Conservation (phyloP, 2,888 invertebrate genomes). For the Danaus chrysippus region DNA sequence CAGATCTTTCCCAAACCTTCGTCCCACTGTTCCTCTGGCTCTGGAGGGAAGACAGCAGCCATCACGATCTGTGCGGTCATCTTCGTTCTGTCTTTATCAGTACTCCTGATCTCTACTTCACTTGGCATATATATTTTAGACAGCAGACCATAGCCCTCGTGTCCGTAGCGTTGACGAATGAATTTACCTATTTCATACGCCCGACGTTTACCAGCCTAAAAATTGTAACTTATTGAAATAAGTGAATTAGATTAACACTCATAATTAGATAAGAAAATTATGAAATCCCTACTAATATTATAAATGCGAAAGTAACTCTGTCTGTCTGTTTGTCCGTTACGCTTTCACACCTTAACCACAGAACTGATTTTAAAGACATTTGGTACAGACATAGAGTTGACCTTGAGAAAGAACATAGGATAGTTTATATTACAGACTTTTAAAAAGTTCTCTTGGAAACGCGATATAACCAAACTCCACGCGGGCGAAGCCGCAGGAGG, state of each 20-base stretch:
- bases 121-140: slow-evolving; percentile 55
- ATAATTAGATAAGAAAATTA: slow-evolving; percentile 6
- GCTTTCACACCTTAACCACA: too few species aligned
- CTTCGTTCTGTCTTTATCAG: slow-evolving; percentile 70
- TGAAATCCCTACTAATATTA: too few species aligned
- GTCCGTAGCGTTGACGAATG: slow-evolving; percentile 55
- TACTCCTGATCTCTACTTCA: slow-evolving; percentile 57
- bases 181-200: slow-evolving; percentile 63
- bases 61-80: slow-evolving; percentile 66
- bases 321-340: too few species aligned
- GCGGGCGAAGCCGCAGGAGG: too few species aligned
- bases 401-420: too few species aligned
- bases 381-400: too few species aligned
- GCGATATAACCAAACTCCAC: too few species aligned
- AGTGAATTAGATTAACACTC: slow-evolving; percentile 15
- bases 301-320: too few species aligned
- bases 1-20: slow-evolving; percentile 61
- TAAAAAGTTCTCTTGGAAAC: too few species aligned
- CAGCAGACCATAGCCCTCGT: slow-evolving; percentile 45
- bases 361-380: too few species aligned
- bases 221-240: slow-evolving; percentile 2
- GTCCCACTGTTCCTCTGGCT: slow-evolving; percentile 64
- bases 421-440: too few species aligned
- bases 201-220: slow-evolving; percentile 56
- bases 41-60: slow-evolving; percentile 65